Percentiles rank a stretch among this genome's conserved stretches.
phyloP scores from a whole-genome alignment of 2,888 invertebrate species.

The Agriotes lineatus region DNA sequence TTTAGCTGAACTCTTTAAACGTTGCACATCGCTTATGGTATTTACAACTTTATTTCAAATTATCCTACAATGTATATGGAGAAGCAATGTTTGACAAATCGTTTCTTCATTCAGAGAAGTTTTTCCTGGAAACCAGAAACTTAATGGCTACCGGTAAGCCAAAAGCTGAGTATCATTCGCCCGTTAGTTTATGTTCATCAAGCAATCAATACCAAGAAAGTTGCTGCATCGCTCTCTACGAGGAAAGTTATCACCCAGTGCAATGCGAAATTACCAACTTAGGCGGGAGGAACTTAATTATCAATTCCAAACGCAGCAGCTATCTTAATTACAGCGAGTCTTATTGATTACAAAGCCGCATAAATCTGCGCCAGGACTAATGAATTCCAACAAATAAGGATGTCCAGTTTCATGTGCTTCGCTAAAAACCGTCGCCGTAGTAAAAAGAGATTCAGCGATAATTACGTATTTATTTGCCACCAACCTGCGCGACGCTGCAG shows the following conservation, averaged over 20 bases:
- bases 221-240: neutral
- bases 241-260: slow-evolving; percentile 17
- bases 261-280: slow-evolving; percentile 7
- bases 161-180: too few relatives aligned
- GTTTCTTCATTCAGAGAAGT: too few relatives aligned
- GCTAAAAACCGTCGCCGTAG: neutral
- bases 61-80: too few relatives aligned
- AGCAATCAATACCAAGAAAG: neutral
- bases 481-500: neutral
- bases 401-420: neutral
- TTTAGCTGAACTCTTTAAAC: too few relatives aligned
- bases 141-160: too few relatives aligned
- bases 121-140: too few relatives aligned
- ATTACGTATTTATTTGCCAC: slow-evolving; percentile 2
- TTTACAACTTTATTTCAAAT: too few relatives aligned
- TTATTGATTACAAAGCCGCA: slow-evolving; percentile 18
- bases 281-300: slow-evolving; percentile 19
- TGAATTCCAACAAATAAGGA: slow-evolving; percentile 16
- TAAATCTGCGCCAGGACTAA: neutral
- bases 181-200: neutral
- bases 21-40: too few relatives aligned
- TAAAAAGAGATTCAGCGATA: slow-evolving; percentile 12
- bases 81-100: too few relatives aligned
- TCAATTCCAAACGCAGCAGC: slow-evolving; percentile 17
- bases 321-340: slow-evolving; percentile 19